These are phyloP conservation scores for Heliothis peltigera DNA, from an alignment of 2,888 invertebrate genomes.

Conservation along the genomic window DNA sequence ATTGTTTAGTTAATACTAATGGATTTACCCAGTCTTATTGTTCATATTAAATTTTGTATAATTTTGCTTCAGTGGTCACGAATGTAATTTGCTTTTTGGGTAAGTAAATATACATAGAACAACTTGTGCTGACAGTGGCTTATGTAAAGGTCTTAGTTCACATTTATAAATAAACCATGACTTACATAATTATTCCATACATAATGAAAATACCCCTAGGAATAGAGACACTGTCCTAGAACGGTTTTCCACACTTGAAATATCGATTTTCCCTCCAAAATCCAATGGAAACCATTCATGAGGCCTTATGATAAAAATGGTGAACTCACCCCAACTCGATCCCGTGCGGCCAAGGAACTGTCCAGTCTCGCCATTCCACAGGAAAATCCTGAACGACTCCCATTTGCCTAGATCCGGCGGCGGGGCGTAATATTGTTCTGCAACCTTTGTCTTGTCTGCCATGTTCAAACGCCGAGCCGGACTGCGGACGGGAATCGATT, in stretches of 20 bases:
- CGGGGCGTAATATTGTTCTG: slow-evolving; percentile 94
- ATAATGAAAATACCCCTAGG: background rate
- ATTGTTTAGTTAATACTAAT: background rate
- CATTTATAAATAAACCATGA: slow-evolving; percentile 22
- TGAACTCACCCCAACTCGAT: slow-evolving; percentile 97
- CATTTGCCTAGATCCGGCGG: slow-evolving; percentile 95
- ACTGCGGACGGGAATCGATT: slow-evolving; percentile 87
- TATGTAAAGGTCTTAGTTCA: slow-evolving; percentile 10
- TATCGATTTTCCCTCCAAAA: slow-evolving; percentile 77
- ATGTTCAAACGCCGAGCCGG: slow-evolving; percentile 88
- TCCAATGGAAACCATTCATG: slow-evolving; percentile 27
- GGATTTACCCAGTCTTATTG: background rate
- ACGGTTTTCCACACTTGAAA: slow-evolving; percentile 10
- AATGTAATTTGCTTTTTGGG: too few relatives aligned
- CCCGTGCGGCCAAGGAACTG: slow-evolving; percentile 97
- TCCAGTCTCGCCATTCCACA: slow-evolving; percentile 97
- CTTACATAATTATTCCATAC: slow-evolving; percentile 11
- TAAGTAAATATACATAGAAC: background rate
- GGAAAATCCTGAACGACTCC: slow-evolving; percentile 95
- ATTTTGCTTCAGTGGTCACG: too few relatives aligned
- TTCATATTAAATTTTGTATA: too few relatives aligned
- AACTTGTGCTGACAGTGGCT: slow-evolving; percentile 10
- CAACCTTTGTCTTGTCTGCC: slow-evolving; percentile 93
- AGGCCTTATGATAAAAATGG: slow-evolving; percentile 21
- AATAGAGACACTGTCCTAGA: background rate